Conservation (phyloP, 2,113 vertebrate genomes). For the Apodemus sylvaticus region DNA sequence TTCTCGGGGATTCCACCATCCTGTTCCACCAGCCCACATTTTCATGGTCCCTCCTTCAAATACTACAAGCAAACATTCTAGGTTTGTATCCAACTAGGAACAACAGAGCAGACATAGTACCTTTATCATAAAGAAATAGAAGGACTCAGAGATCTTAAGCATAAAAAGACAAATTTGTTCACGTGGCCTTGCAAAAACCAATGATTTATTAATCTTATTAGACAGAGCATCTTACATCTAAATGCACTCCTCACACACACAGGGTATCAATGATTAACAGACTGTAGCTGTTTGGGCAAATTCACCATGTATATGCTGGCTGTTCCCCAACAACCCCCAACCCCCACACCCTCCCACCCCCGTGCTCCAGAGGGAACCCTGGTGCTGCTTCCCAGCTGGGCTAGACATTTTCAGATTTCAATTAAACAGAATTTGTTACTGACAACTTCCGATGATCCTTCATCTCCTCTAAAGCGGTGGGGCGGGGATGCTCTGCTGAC, state of each 20-base stretch:
- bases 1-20: neutral
- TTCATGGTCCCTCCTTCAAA: rapidly evolving
- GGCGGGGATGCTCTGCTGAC: neutral
- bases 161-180: conserved; percentile 5
- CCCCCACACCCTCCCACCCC: neutral
- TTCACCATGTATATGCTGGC: rapidly evolving
- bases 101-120: neutral
- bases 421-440: neutral
- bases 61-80: neutral
- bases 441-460: neutral
- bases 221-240: neutral
- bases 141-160: neutral
- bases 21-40: neutral
- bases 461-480: neutral
- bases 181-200: neutral
- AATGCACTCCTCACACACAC: neutral
- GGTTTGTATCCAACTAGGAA: neutral
- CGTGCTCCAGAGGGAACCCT: neutral
- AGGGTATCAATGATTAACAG: neutral
- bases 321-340: neutral
- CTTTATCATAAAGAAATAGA: neutral
- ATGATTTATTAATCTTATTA: neutral
- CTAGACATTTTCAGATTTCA: neutral
- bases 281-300: rapidly evolving
- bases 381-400: neutral